Percentiles rank a stretch among this genome's conserved stretches.
Evolutionary conservation across 2,797 vertebrate species (phyloP).

Genomic region (Ceryle rudis): DNA sequence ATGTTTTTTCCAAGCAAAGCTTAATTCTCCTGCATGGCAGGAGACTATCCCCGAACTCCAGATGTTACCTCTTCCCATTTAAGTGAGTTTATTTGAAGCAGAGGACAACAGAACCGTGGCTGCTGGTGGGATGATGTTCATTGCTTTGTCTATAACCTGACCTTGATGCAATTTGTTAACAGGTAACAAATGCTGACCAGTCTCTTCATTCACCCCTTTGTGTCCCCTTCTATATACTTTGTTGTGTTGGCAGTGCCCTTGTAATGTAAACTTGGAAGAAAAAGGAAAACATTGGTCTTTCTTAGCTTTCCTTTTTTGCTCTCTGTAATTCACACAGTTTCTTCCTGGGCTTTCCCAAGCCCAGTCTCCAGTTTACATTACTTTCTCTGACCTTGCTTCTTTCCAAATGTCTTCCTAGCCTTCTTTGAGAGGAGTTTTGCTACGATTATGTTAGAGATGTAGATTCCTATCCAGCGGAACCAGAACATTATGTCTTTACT

Average conservation of each 20-base stretch:
- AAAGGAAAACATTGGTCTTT: background rate
- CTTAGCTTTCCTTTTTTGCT: background rate
- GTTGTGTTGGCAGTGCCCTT: background rate
- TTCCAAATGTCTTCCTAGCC: background rate
- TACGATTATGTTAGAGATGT: background rate
- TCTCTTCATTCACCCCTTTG: background rate
- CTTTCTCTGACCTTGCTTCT: background rate
- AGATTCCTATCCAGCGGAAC: background rate
- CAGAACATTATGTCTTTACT: background rate
- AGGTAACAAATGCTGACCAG: background rate
- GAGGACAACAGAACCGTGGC: background rate
- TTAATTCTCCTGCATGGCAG: background rate
- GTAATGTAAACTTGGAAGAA: background rate
- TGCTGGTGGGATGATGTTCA: fast-evolving
- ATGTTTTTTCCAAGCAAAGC: background rate
- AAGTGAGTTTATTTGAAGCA: background rate
- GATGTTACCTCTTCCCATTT: background rate
- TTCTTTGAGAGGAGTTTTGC: background rate
- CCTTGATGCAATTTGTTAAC: background rate
- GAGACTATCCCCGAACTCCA: background rate
- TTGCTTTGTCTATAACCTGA: background rate
- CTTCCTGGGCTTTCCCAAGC: background rate
- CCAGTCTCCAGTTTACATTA: background rate
- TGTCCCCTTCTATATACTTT: background rate
- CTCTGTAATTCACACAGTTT: background rate